Evolutionary conservation across 2,113 vertebrate genomes (phyloP).

Genomic region (Pachyramphus minor): DNA sequence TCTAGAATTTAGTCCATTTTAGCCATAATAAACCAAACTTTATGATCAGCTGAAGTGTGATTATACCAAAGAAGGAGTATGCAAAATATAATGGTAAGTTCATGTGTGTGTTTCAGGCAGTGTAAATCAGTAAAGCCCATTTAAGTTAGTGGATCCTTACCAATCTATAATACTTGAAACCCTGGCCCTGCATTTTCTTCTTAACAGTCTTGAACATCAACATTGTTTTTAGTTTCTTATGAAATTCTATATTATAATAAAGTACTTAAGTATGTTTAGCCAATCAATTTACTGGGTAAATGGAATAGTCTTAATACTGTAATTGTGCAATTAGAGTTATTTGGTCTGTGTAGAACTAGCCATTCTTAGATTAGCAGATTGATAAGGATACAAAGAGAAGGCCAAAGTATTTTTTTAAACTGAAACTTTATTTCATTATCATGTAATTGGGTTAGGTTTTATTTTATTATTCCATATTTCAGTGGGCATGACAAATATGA

Average conservation of each 20-base stretch:
- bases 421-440: constrained; percentile 59
- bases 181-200: background rate
- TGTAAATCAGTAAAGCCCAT: background rate
- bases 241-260: constrained; percentile 38
- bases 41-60: background rate
- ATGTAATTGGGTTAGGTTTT: constrained; percentile 48
- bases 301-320: constrained; percentile 36
- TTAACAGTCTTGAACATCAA: background rate
- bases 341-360: constrained; percentile 14
- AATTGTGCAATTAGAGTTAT: constrained; percentile 52
- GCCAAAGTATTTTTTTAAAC: constrained; percentile 36
- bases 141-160: background rate
- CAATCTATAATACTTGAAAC: background rate
- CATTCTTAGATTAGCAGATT: constrained; percentile 55
- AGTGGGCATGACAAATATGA: constrained; percentile 48
- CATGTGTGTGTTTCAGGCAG: background rate
- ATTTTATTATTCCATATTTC: constrained; percentile 57
- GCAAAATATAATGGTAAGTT: background rate
- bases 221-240: constrained; percentile 12
- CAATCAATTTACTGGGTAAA: constrained; percentile 57
- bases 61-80: background rate
- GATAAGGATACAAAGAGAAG: constrained; percentile 53
- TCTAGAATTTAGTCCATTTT: background rate
- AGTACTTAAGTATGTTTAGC: constrained; percentile 13
- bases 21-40: constrained; percentile 13